These are phyloP conservation scores for Hetaerina americana DNA, from an alignment of 1,140 invertebrate species.

Conservation along the genomic window DNA sequence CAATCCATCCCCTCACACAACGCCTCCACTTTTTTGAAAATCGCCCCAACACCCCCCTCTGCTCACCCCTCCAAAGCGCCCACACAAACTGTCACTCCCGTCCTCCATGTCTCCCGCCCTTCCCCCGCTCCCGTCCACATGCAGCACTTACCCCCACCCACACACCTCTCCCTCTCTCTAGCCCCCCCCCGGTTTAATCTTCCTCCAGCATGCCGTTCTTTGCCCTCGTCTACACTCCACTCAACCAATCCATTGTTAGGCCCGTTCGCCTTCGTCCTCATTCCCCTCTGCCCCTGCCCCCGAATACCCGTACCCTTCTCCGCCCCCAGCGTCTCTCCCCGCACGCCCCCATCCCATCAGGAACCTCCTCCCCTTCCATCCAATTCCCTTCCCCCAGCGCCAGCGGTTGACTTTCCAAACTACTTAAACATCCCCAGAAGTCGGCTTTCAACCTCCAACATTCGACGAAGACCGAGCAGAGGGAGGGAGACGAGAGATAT, in stretches of 20 bases:
- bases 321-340: background rate
- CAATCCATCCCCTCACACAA: background rate
- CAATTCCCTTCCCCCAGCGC: background rate
- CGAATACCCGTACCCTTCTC: background rate
- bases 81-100: no score
- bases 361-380: background rate
- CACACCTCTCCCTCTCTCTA: no score
- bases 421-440: background rate
- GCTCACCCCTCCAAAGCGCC: background rate
- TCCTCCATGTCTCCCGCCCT: background rate
- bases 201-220: no score
- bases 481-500: no score
- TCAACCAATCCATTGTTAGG: background rate
- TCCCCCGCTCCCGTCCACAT: no score
- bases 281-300: background rate
- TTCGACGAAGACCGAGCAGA: no score
- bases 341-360: background rate
- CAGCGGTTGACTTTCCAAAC: constrained; percentile 2
- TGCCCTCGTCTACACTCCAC: no score
- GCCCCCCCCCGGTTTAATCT: no score
- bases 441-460: background rate
- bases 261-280: background rate
- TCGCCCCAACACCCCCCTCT: background rate
- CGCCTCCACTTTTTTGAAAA: background rate
- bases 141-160: no score